Base-by-base conservation (phyloP, 2,888 invertebrate genomes). In the Pristionchus maxplancki region DNA sequence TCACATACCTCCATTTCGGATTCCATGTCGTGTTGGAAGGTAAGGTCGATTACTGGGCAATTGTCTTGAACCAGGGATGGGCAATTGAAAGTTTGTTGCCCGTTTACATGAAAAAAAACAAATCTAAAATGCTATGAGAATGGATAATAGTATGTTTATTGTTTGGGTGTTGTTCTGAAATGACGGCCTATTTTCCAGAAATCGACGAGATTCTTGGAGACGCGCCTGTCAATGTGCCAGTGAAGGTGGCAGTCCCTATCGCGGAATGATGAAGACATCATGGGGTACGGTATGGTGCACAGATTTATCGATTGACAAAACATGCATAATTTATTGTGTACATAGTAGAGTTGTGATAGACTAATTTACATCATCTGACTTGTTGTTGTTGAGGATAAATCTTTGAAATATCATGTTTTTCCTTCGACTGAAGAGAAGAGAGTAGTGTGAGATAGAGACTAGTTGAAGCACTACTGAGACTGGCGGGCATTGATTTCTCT, bases 1-100 rank as follows among this genome's bases (percentile, higher is more conserved):
- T 96, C 58, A 92, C 95, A n/a, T 96, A 95, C 92, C 92, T 96
- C 78, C 96, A 96, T 92, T 96, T 96, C 93, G 95, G 95, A 20
- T 96, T 95, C 93, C 95, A 95, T 91, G 94, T 95, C 87, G 94
- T 95, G 90, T 95, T 95, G 31, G 93, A 93, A 93, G 94, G 95
- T 95, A 89, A 88, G 81, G 85, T 78, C 67, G 17, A 82, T 50
- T 48, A 48, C 31, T 28, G 50, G n/a, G n/a, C n/a, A n/a, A n/a
- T n/a, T n/a, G n/a, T n/a, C n/a, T n/a, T n/a, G n/a, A n/a, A n/a
- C n/a, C n/a, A n/a, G n/a, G n/a, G n/a, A n/a, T n/a, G n/a, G n/a
- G n/a, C n/a, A n/a, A n/a, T n/a, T n/a, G n/a, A n/a, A n/a, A n/a
- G n/a, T n/a, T n/a, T n/a, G n/a, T n/a, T n/a, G n/a, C n/a, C n/a